Base-by-base conservation (phyloP, 2,113 vertebrate genomes). In the Agapornis roseicollis region DNA sequence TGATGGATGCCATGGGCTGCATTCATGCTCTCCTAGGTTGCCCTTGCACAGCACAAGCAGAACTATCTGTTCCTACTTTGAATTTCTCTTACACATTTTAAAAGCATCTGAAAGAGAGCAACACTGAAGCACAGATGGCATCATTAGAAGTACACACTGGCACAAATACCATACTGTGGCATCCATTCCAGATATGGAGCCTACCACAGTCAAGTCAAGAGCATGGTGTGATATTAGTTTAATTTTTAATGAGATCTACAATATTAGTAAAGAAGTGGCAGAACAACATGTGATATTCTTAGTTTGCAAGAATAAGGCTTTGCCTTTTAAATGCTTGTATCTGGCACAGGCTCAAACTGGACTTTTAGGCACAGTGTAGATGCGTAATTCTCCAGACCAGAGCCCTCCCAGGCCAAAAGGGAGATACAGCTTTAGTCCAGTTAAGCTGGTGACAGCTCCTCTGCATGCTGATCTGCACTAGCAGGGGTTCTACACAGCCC, bases 181-280 rank as follows among this genome's bases (percentile, higher is more conserved):
- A 85, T 84, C 69, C 18, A 6, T 74, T 81, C 96, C 91, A 95
- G 89, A 94, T 81, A 89, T 44, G 86, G 84, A 53, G 46, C 46
- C 70, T n/a, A 49, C 90, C 28, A 12, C 85, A 91, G 76, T 49
- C 85, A 86, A 88, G 84, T 79, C 84, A 88, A 87, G 56, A 94
- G 72, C 66, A 33, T 14, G 56, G 39, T 56, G 85, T 60, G 78
- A 82, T 93, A 94, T 42, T 56, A 69, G 86, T 89, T 96, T 97
- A 96, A 84, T 65, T 96, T 96, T 93, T 94, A 77, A 91, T 55
- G 69, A 89, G 49, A 71, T 17, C 55, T 49, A 52, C 65, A 81
- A 17, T 66, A 76, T 91, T 73, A 86, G 83, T 9, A 41, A 89
- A 90, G 68, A 56, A 12, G 56, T n/a, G 27, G 49, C 53, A 94